phyloP scores from a whole-genome alignment of 2,113 vertebrate genomes.

The Macrotus californicus region DNA sequence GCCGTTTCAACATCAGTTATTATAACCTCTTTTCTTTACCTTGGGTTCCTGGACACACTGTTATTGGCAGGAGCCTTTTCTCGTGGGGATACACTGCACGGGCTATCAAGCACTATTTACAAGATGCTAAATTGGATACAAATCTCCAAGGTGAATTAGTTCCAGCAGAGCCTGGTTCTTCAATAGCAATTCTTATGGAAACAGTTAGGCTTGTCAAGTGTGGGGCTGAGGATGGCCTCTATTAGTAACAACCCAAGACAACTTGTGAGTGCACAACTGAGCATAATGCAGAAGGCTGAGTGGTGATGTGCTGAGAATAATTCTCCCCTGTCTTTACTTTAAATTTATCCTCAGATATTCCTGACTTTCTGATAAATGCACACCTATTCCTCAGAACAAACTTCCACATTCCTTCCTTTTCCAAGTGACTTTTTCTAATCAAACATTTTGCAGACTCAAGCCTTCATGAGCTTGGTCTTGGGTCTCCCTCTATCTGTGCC shows the following conservation, averaged over 20 bases:
- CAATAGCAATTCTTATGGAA: background rate
- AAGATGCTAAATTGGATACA: constrained; percentile 8
- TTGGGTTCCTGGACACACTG: background rate
- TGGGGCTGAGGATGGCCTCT: background rate
- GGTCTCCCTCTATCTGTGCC: background rate
- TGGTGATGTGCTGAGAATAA: background rate
- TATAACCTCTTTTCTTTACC: background rate
- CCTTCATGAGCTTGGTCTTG: background rate
- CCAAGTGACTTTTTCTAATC: background rate
- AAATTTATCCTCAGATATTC: background rate
- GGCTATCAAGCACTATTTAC: background rate
- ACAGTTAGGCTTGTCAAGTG: background rate
- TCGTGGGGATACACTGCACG: background rate
- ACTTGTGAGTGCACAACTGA: background rate
- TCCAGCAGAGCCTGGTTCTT: background rate
- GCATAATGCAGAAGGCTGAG: background rate
- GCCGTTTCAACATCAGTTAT: background rate
- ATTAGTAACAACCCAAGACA: background rate
- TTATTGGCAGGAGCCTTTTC: background rate
- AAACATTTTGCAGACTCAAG: background rate
- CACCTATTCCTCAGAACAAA: background rate
- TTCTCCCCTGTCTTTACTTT: background rate
- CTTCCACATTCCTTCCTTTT: background rate
- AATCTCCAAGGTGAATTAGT: background rate
- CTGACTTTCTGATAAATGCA: background rate